phyloP scores from a whole-genome alignment of 1,140 invertebrate genomes.

The Triops cancriformis region DNA sequence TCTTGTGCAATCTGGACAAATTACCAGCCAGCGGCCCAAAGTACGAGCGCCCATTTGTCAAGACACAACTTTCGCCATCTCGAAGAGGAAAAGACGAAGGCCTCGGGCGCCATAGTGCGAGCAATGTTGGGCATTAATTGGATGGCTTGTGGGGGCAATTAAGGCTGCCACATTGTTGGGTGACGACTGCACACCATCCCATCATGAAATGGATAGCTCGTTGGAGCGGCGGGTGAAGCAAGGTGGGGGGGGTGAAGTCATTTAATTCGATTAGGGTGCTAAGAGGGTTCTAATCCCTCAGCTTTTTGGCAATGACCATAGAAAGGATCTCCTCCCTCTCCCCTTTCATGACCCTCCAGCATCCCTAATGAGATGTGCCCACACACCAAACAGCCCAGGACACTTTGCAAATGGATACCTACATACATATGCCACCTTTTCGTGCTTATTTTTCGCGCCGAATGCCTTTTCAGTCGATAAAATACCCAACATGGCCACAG shows the following conservation, averaged over 20 bases:
- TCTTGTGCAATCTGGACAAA: conserved; percentile 25
- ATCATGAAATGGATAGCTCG: neutral
- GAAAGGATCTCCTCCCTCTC: neutral
- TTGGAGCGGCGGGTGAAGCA: too few species aligned
- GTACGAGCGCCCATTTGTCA: conserved; percentile 4
- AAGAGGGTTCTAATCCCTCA: conserved; percentile 9
- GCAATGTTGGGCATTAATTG: conserved; percentile 5
- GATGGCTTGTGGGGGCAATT: conserved; percentile 3
- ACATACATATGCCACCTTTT: neutral
- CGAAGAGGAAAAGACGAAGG: neutral
- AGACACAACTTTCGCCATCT: neutral
- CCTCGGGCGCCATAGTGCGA: neutral
- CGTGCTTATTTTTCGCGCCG: neutral
- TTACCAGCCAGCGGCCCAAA: conserved; percentile 15
- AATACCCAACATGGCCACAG: neutral
- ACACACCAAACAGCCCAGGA: neutral
- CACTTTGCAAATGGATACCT: neutral
- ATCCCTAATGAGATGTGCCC: conserved; percentile 9
- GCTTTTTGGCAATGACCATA: conserved; percentile 13
- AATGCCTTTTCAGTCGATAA: neutral
- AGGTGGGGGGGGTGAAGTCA: neutral
- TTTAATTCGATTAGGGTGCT: conserved; percentile 14
- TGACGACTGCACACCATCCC: neutral
- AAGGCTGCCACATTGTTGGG: conserved; percentile 7
- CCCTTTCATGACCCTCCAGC: neutral